Base-by-base conservation (phyloP, 2,113 vertebrate species). In the Holacanthus passer region DNA sequence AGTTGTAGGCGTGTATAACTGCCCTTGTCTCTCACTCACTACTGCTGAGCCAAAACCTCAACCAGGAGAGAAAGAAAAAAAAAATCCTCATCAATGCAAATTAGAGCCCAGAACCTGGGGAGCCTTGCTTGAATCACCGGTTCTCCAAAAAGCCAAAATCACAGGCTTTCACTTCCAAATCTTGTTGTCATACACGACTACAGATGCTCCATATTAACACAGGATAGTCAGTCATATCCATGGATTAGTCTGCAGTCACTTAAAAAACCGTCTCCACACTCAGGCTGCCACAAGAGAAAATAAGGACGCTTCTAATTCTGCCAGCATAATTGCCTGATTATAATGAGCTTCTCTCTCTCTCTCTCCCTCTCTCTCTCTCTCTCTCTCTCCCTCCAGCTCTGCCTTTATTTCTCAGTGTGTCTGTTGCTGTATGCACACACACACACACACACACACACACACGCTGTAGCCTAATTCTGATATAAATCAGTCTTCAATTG, bases 31-130 rank as follows among this genome's bases (percentile, higher is more conserved):
- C 56, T 90, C 85, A 78, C 82, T 87, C 66, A 50, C 80, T 79
- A 65, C 27, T 73, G 79, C 89, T 88, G 77, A 89, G 73, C 73
- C 84, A 88, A 89, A 91, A 79, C 71, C 82, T 83, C 83, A 85
- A 87, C 75, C 84, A 88, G 69, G 55, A 76, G 55, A 77, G 68
- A 50, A 77, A 62, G 53, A 83, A 88, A 95, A 95, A 90, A 95
- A 95, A 95, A 95, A 94, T 93, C 94, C 94, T 92, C 94, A 96
- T 97, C 96, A 96, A 95, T 96, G 96, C 95, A 96, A 97, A 97
- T 96, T 89, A 96, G 95, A 93, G 93, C 91, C 94, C 95, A 87
- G 52, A 95, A 94, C 91, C 92, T 93, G 68, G 9, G 43, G 87
- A 96, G 92, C 82, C 91, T 87, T 67, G 79, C 90, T 86, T 92